A percentile compares a stretch with the other conserved stretches of the same genome.
phyloP scores from a whole-genome alignment of 2,113 vertebrate species.

The Notothenia coriiceps region DNA sequence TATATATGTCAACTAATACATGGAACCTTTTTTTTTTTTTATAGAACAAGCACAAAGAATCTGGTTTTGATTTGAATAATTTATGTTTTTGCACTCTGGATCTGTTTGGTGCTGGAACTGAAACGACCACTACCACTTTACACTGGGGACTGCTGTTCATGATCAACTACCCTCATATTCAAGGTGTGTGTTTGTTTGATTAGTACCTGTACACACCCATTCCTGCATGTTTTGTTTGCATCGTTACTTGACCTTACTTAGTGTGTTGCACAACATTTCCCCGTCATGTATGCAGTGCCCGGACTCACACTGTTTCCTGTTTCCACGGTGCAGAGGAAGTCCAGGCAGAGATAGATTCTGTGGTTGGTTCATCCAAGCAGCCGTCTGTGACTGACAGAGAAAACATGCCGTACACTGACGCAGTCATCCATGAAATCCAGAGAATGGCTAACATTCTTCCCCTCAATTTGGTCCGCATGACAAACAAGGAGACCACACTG shows the following conservation, averaged over 20 bases:
- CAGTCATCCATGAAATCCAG: slow-evolving; percentile 88
- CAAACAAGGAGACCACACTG: slow-evolving; percentile 64
- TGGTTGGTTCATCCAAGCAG: slow-evolving; percentile 71
- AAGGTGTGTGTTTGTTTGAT: slow-evolving; percentile 76
- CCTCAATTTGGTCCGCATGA: slow-evolving; percentile 64
- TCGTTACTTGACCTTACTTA: neutral
- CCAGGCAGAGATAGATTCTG: slow-evolving; percentile 78
- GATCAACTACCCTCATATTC: slow-evolving; percentile 84
- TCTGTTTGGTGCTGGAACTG: slow-evolving; percentile 86
- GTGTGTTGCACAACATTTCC: neutral
- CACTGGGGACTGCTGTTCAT: slow-evolving; percentile 88
- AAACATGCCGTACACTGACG: slow-evolving; percentile 85
- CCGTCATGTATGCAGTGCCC: neutral
- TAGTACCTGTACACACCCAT: neutral
- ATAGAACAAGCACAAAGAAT: slow-evolving; percentile 29
- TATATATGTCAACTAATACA: neutral
- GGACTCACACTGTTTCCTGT: neutral
- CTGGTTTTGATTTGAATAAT: slow-evolving; percentile 80
- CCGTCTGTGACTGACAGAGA: slow-evolving; percentile 77
- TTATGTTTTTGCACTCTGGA: slow-evolving; percentile 76
- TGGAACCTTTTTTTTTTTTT: neutral
- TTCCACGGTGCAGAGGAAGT: slow-evolving; percentile 58
- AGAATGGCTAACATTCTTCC: slow-evolving; percentile 84
- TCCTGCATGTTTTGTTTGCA: neutral
- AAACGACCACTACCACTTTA: slow-evolving; percentile 87